phyloP scores from a whole-genome alignment of 2,113 vertebrate genomes.

The Pionites leucogaster region DNA sequence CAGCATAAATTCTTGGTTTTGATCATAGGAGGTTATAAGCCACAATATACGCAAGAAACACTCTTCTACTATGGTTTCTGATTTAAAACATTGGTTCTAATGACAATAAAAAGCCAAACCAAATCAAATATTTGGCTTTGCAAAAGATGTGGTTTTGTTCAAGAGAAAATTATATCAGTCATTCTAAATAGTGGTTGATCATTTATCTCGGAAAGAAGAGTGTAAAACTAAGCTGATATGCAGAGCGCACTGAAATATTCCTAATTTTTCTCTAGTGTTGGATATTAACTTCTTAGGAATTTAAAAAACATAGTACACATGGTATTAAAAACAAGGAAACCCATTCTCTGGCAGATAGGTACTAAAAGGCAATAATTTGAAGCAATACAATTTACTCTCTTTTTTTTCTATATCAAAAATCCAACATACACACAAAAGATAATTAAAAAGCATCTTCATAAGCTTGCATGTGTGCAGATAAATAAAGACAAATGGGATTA shows the following conservation, averaged over 20 bases:
- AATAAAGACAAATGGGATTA: not conserved
- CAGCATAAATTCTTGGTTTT: not conserved
- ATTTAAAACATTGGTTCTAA: not conserved
- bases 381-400: not conserved
- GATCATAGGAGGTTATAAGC: not conserved
- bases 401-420: not conserved
- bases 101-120: not conserved
- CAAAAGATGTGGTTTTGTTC: not conserved
- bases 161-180: not conserved
- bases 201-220: not conserved
- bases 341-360: not conserved
- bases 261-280: not conserved
- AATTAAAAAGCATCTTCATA: not conserved
- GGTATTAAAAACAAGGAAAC: not conserved
- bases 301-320: not conserved
- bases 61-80: not conserved
- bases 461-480: not conserved
- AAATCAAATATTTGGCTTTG: not conserved
- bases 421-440: not conserved
- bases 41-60: not conserved
- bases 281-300: not conserved
- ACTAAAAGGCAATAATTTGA: not conserved
- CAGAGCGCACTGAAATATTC: not conserved
- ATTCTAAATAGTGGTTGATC: not conserved
- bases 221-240: not conserved